These are phyloP conservation scores for Apis florea DNA, from an alignment of 1,140 invertebrate genomes.

Conservation along the genomic window DNA sequence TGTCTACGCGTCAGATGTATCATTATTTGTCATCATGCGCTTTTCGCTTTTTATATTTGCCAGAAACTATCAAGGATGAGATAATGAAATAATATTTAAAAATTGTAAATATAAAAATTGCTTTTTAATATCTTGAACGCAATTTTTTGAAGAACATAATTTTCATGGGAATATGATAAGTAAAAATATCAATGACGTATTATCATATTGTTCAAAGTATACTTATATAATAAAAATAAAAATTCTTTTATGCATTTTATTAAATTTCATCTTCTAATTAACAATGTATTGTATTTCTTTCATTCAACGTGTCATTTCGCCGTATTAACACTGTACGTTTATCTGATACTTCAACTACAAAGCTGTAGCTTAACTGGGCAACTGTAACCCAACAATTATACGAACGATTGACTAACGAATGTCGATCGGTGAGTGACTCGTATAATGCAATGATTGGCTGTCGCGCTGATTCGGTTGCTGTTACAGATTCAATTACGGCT, in stretches of 20 bases:
- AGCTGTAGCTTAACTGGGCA: slow-evolving; percentile 50
- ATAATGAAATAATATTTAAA: no score
- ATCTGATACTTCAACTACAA: slow-evolving; percentile 53
- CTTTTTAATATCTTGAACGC: no score
- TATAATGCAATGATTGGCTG: slow-evolving; percentile 63
- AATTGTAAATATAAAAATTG: no score
- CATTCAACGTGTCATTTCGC: slow-evolving; percentile 8
- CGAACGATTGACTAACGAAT: slow-evolving; percentile 66
- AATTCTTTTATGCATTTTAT: neutral
- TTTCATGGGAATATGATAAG: neutral
- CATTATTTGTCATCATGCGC: slow-evolving; percentile 19
- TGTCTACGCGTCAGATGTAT: slow-evolving; percentile 14
- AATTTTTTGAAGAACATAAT: no score
- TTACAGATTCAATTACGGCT: slow-evolving; percentile 65
- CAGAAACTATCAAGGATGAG: no score
- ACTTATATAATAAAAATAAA: neutral
- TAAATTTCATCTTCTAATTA: neutral
- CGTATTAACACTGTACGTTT: slow-evolving; percentile 10
- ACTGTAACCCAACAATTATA: slow-evolving; percentile 60
- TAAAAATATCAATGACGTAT: neutral
- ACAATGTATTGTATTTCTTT: slow-evolving; percentile 28
- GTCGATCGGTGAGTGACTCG: slow-evolving; percentile 56
- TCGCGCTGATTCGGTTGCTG: slow-evolving; percentile 60
- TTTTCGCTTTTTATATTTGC: neutral
- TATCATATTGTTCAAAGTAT: neutral